Evolutionary conservation across 2,888 invertebrate species (phyloP), one percentile per base, ranked within the genome.

Genomic region (Sminthurinus aureus): DNA sequence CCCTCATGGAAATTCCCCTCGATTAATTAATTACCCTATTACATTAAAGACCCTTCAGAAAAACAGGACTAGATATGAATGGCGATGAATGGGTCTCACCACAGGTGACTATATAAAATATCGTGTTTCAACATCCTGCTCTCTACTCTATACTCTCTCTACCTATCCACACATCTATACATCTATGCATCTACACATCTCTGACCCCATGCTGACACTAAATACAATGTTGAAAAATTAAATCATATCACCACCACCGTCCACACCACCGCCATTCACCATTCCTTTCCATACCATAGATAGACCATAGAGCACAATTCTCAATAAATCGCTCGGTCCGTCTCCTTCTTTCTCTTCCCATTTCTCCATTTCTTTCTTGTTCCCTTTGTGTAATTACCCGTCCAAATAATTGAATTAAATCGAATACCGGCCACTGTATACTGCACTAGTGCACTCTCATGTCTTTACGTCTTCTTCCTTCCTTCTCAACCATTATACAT

Each of bases 1-100:
- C 71, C 71, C 71, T 71, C 71, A 11, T 71, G 26, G 26, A 26
- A 26, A 71, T 71, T 13, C 71, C 71, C 71, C 26, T 71, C 71
- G 26, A 71, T 24, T 71, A 71, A 71, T 71, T 71, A 71, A 71
- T 71, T 71, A 71, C 71, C 71, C 71, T 71, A 71, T 71, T 71
- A 71, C 71, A 71, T 71, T 71, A 71, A 71, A 71, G 71, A 71
- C 71, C 71, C 71, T 71, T 71, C 71, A 71, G 71, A 71, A 71
- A 71, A 71, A 71, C 71, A 71, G 24, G 71, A 71, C 71, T 71
- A 71, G 22, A 20, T 71, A 22, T 71, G 71, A 71, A 71, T 71
- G 71, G 24, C 24, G 24, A 22, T 71, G 71, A 71, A 71, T 71
- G 71, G 24, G 71, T 24, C 71, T 71, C 71, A 26, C 71, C 71